A percentile compares a stretch with the other conserved stretches of the same genome.
These are phyloP conservation scores for Anorthoa munda DNA, from an alignment of 2,888 invertebrate species.

Conservation along the genomic window DNA sequence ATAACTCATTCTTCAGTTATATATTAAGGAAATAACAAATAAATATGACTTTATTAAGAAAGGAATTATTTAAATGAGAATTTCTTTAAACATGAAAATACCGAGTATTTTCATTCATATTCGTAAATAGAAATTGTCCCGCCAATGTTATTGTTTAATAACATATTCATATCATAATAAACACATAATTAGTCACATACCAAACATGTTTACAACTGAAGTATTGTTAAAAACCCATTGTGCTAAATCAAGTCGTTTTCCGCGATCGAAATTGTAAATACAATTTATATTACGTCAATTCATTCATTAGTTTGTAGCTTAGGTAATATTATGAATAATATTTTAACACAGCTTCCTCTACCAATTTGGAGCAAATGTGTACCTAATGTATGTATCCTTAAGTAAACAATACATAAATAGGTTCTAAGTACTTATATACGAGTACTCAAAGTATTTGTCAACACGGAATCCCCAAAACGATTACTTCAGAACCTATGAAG, in stretches of 20 bases:
- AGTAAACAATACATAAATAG: conserved; percentile 4
- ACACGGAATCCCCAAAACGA: background rate
- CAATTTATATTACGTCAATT: conserved; percentile 22
- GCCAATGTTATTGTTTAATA: conserved; percentile 2
- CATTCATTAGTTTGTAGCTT: conserved; percentile 30
- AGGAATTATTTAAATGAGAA: background rate
- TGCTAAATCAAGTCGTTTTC: conserved; percentile 21
- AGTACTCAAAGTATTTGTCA: background rate
- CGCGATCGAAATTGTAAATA: conserved; percentile 21
- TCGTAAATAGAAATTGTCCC: background rate
- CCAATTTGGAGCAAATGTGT: background rate
- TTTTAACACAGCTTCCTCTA: background rate
- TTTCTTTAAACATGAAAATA: background rate
- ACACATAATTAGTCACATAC: conserved; percentile 27
- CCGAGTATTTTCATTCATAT: background rate
- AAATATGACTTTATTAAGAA: background rate
- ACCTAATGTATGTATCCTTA: background rate
- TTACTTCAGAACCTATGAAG: background rate
- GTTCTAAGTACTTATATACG: background rate
- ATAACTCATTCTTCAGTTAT: background rate
- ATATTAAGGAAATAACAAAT: background rate
- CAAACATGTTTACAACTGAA: conserved; percentile 40
- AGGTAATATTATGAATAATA: conserved; percentile 10
- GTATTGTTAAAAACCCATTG: conserved; percentile 19
- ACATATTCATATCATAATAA: conserved; percentile 4